Evolutionary conservation across 2,888 invertebrate species (phyloP).

Genomic region (Nomada goodeniana): DNA sequence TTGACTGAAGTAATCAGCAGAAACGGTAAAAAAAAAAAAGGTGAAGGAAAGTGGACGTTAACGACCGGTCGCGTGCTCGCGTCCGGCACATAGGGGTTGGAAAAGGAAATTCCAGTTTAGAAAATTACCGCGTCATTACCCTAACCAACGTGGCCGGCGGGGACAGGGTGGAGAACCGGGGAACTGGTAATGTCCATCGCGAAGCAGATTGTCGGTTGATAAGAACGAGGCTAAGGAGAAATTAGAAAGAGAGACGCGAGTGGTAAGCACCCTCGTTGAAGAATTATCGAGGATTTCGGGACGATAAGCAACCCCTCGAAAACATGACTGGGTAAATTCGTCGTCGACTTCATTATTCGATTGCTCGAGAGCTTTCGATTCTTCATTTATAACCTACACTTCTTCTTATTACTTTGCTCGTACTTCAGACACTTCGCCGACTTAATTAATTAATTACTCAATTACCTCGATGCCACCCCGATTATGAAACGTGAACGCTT

Average conservation of each 20-base stretch:
- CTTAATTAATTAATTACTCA: constrained; percentile 41
- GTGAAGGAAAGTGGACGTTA: constrained; percentile 67
- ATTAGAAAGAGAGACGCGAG: constrained; percentile 58
- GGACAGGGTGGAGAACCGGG: constrained; percentile 23
- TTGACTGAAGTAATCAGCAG: constrained; percentile 31
- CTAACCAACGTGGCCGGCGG: constrained; percentile 44
- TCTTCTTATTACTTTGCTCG: constrained; percentile 39
- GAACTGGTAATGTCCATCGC: constrained; percentile 65
- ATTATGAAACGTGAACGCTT: background rate
- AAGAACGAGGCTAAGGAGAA: constrained; percentile 68
- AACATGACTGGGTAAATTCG: constrained; percentile 73
- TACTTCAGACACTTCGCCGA: constrained; percentile 24
- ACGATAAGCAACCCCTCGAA: constrained; percentile 67
- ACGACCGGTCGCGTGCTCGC: constrained; percentile 77
- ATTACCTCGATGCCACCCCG: background rate
- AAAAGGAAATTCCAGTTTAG: constrained; percentile 81
- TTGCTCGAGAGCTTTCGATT: constrained; percentile 62
- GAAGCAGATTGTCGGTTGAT: constrained; percentile 65
- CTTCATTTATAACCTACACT: constrained; percentile 55
- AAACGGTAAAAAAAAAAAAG: constrained; percentile 43
- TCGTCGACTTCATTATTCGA: constrained; percentile 68
- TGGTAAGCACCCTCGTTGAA: constrained; percentile 36
- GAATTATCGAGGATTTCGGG: constrained; percentile 69
- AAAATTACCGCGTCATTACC: constrained; percentile 82
- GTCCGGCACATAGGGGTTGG: constrained; percentile 69